Evolutionary conservation across 2,888 invertebrate species (phyloP).

Genomic region (Penaeus monodon): DNA sequence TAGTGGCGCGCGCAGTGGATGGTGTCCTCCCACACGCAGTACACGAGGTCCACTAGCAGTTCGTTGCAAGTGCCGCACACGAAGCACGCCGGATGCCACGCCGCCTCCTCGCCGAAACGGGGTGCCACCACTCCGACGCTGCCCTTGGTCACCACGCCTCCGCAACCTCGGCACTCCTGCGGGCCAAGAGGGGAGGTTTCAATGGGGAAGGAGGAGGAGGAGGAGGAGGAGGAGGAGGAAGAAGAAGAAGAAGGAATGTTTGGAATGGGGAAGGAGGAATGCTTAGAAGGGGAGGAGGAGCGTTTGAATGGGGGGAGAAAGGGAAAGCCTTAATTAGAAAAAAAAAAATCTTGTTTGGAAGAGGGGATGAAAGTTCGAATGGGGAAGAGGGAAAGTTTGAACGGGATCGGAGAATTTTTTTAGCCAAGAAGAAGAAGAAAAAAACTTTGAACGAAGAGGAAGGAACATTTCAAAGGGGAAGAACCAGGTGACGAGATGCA

Average conservation of each 20-base stretch:
- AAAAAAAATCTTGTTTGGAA: no score
- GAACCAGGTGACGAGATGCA: background rate
- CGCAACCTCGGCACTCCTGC: slow-evolving; percentile 87
- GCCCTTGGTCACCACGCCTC: slow-evolving; percentile 82
- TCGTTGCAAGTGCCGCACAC: slow-evolving; percentile 89
- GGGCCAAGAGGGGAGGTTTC: background rate
- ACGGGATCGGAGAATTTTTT: no score
- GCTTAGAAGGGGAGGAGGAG: no score
- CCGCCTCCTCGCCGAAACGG: slow-evolving; percentile 80
- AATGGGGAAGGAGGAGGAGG: background rate
- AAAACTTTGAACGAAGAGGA: no score
- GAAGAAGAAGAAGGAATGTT: no score
- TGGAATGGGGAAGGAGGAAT: no score
- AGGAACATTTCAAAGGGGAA: background rate
- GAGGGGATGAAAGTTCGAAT: no score
- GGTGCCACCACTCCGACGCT: slow-evolving; percentile 88
- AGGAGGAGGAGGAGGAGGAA: background rate
- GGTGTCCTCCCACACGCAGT: slow-evolving; percentile 90
- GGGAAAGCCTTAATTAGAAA: no score
- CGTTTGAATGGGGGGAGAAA: no score
- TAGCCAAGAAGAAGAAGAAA: no score
- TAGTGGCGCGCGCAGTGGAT: slow-evolving; percentile 96
- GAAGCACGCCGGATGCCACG: slow-evolving; percentile 96
- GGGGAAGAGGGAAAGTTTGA: no score
- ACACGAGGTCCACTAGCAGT: slow-evolving; percentile 94